These are phyloP conservation scores for Sphenodon punctatus DNA, from an alignment of 2,797 vertebrate genomes.

Conservation along the genomic window DNA sequence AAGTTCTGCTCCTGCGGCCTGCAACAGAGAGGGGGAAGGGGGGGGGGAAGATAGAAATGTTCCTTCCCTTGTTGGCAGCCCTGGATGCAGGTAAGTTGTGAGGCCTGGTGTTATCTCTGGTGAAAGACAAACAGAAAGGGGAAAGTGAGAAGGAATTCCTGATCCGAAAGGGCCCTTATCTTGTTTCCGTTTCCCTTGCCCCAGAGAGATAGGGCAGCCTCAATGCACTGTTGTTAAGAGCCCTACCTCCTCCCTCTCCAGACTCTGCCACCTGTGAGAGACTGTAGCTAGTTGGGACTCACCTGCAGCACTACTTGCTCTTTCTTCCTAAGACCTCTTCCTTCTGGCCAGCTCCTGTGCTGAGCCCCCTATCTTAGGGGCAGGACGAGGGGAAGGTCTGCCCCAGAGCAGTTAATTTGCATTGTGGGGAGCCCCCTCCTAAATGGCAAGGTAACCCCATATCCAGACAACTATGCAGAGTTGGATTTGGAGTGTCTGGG, in stretches of 20 bases:
- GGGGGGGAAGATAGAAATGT: fast-evolving
- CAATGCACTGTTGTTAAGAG: conserved; percentile 74
- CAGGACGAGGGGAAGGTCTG: too few relatives aligned
- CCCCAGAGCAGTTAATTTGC: too few relatives aligned
- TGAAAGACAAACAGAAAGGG: conserved; percentile 61
- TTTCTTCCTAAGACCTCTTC: fast-evolving
- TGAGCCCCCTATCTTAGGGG: too few relatives aligned
- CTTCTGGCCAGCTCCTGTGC: background rate
- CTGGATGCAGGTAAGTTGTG: background rate
- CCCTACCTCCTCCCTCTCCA: background rate
- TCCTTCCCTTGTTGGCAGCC: background rate
- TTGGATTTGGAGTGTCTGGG: too few relatives aligned
- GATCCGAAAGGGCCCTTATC: conserved; percentile 70
- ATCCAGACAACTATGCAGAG: too few relatives aligned
- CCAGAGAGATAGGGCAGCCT: conserved; percentile 62
- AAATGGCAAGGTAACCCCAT: too few relatives aligned
- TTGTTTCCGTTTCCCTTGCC: conserved; percentile 68
- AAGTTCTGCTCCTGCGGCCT: background rate
- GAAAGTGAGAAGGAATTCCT: conserved; percentile 76
- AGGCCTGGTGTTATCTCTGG: conserved; percentile 59
- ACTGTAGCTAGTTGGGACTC: fast-evolving
- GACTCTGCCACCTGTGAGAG: background rate
- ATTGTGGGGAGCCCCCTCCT: too few relatives aligned
- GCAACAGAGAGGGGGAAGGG: fast-evolving
- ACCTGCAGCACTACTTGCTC: background rate